phyloP scores from a whole-genome alignment of 2,797 vertebrate genomes.

The Melanotaenia nigrans region DNA sequence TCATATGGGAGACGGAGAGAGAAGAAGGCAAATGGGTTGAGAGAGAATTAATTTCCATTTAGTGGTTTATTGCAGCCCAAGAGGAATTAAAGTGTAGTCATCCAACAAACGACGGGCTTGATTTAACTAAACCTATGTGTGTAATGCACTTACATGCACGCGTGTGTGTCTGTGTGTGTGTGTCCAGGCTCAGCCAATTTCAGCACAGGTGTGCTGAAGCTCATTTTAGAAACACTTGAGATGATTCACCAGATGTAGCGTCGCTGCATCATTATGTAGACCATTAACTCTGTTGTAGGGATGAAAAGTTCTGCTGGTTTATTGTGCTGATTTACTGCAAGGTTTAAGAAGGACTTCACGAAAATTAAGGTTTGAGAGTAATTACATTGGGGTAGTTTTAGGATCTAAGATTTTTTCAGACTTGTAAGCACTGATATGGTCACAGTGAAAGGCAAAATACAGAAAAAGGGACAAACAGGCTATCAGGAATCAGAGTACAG shows the following conservation, averaged over 20 bases:
- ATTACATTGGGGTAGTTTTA: background rate
- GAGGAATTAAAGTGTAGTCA: slow-evolving; percentile 58
- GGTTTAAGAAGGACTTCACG: slow-evolving; percentile 5
- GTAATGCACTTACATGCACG: slow-evolving; percentile 5
- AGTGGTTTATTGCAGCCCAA: slow-evolving; percentile 44
- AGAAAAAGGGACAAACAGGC: background rate
- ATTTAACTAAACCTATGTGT: slow-evolving; percentile 21
- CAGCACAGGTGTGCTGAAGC: slow-evolving; percentile 37
- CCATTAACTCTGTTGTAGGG: slow-evolving; percentile 48
- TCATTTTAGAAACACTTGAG: slow-evolving; percentile 50
- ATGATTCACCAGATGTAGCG: slow-evolving; percentile 42
- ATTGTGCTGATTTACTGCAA: slow-evolving; percentile 10
- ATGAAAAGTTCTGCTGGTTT: slow-evolving; percentile 37
- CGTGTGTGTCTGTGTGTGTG: slow-evolving; percentile 6
- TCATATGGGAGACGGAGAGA: background rate
- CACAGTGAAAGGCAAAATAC: background rate
- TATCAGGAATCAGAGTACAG: too few relatives aligned
- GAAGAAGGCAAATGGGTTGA: slow-evolving; percentile 9
- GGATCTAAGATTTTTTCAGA: background rate
- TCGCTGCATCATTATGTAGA: slow-evolving; percentile 49
- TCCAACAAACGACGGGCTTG: slow-evolving; percentile 41
- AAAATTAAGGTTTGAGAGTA: slow-evolving; percentile 6
- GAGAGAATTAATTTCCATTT: slow-evolving; percentile 40
- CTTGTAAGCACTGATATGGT: background rate
- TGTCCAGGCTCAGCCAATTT: slow-evolving; percentile 6